These are phyloP conservation scores for Phoenicopterus ruber DNA, from an alignment of 2,113 vertebrate genomes.

Conservation along the genomic window DNA sequence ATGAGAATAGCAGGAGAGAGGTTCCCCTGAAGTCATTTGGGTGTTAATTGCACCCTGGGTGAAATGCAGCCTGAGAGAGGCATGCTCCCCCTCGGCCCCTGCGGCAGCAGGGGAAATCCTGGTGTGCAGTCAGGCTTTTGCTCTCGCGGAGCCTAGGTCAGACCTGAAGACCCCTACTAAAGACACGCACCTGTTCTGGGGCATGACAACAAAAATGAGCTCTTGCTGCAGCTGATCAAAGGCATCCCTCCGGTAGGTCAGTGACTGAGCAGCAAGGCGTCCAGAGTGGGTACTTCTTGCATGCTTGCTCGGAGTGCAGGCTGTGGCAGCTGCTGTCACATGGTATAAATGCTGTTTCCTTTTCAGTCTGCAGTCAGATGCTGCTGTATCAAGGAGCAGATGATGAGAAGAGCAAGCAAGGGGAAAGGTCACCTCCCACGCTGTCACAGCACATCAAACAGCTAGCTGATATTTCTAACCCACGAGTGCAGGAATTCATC, in stretches of 20 bases:
- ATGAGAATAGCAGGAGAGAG: neutral
- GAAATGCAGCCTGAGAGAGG: neutral
- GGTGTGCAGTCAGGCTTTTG: neutral
- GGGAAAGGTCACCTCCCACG: conserved; percentile 15
- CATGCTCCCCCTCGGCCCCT: fast-evolving
- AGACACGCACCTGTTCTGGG: fast-evolving
- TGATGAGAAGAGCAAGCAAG: neutral
- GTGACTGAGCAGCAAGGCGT: neutral
- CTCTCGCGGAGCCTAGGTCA: neutral
- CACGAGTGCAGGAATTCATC: neutral
- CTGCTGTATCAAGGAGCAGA: neutral
- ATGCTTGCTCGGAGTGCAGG: neutral
- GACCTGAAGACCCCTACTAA: neutral
- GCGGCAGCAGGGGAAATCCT: fast-evolving
- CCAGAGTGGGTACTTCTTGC: neutral
- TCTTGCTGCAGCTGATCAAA: neutral
- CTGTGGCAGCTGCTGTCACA: neutral
- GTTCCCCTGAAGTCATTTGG: neutral
- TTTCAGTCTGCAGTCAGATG: neutral
- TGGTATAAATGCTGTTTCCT: fast-evolving
- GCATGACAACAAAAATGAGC: fast-evolving
- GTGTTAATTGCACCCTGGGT: neutral
- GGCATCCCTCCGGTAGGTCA: too few relatives aligned
- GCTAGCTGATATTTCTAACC: neutral
- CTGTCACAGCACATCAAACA: conserved; percentile 2